A percentile compares a stretch with the other conserved stretches of the same genome.
Conservation (phyloP, 2,888 invertebrate species). For the Phaedon cochleariae region DNA sequence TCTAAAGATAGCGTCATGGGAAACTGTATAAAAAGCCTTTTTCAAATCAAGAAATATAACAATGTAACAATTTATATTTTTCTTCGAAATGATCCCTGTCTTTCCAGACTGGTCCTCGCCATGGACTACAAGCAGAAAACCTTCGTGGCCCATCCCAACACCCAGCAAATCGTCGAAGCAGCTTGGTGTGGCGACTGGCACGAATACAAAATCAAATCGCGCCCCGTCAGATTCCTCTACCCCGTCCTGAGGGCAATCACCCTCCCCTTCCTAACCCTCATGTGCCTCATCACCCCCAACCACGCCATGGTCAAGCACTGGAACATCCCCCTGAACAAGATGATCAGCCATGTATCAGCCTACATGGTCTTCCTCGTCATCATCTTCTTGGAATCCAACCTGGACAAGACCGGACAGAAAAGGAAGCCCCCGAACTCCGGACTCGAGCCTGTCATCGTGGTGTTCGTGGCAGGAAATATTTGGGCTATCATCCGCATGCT, state of each 20-base stretch:
- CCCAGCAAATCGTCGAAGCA: conserved; percentile 73
- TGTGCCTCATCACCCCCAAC: conserved; percentile 61
- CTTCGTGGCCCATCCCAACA: conserved; percentile 80
- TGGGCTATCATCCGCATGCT: conserved; percentile 68
- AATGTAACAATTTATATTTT: no score
- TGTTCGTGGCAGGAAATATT: conserved; percentile 67
- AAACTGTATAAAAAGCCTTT: no score
- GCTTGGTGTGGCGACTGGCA: conserved; percentile 71
- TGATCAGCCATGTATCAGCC: conserved; percentile 73
- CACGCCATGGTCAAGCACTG: conserved; percentile 65
- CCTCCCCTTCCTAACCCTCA: conserved; percentile 62
- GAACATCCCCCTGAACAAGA: conserved; percentile 75
- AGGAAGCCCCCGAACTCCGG: conserved; percentile 70
- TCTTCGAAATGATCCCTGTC: no score
- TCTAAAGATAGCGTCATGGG: no score
- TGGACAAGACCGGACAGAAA: conserved; percentile 67
- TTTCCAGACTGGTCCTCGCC: conserved; percentile 69
- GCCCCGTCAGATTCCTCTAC: conserved; percentile 46
- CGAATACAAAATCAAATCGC: conserved; percentile 57
- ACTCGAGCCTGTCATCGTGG: conserved; percentile 58
- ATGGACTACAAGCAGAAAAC: conserved; percentile 75
- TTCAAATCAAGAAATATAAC: no score
- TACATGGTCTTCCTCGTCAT: conserved; percentile 73
- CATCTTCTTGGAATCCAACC: conserved; percentile 69
- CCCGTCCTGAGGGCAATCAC: conserved; percentile 58